Evolutionary conservation across 2,797 vertebrate genomes (phyloP).

Genomic region (Graptemys geographica): DNA sequence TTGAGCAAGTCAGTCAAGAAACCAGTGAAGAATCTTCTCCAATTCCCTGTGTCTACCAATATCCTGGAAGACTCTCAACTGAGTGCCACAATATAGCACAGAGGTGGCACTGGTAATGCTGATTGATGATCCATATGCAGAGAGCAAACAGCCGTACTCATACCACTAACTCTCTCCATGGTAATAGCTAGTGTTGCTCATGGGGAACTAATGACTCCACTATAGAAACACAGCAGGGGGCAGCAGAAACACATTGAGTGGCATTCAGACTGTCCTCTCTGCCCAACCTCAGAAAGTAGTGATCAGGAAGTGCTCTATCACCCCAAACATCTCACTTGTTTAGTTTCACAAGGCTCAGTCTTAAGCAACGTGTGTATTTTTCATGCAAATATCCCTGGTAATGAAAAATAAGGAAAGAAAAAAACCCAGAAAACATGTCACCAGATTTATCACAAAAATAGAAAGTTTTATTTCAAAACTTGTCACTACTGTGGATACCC

Average conservation of each 20-base stretch:
- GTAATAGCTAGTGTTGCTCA: not conserved
- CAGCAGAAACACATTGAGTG: not conserved
- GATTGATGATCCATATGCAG: not conserved
- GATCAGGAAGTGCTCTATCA: fast-evolving
- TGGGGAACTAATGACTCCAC: not conserved
- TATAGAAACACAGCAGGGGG: not conserved
- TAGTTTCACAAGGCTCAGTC: not conserved
- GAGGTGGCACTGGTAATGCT: not conserved
- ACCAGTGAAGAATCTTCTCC: not conserved
- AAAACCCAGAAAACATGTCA: not conserved
- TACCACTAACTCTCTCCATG: not conserved
- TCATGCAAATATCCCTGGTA: not conserved
- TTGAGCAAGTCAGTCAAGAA: not conserved
- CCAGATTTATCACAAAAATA: not conserved
- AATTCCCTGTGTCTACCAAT: not conserved
- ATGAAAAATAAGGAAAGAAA: not conserved
- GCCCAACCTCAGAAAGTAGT: not conserved
- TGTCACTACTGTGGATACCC: not conserved
- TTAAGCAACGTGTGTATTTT: not conserved
- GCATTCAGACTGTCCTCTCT: not conserved
- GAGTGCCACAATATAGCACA: not conserved
- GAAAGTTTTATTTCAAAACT: not conserved
- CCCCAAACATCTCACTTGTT: not conserved
- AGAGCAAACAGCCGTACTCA: not conserved
- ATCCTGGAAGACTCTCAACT: not conserved